Evolutionary conservation across 1,140 invertebrate genomes (phyloP).

Genomic region (Eumaeus atala): DNA sequence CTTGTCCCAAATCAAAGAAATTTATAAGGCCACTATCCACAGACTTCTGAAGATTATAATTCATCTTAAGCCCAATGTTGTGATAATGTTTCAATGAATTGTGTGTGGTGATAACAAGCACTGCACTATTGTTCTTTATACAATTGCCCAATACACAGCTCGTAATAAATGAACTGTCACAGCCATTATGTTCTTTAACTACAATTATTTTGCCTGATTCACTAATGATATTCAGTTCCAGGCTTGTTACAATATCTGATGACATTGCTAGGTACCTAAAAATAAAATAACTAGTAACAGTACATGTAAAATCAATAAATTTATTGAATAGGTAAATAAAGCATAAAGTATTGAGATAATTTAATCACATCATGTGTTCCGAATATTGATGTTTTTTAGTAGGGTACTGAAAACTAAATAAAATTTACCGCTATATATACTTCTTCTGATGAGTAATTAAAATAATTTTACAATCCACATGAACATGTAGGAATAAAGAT

Average conservation of each 20-base stretch:
- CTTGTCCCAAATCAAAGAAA: constrained; percentile 58
- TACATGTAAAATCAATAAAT: no score
- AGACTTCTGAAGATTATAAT: constrained; percentile 79
- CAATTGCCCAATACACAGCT: constrained; percentile 77
- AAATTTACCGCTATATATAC: no score
- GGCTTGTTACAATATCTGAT: constrained; percentile 71
- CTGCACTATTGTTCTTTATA: constrained; percentile 73
- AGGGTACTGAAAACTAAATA: no score
- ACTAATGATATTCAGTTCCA: constrained; percentile 76
- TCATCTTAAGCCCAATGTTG: constrained; percentile 81
- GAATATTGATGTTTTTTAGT: no score
- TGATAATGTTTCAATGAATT: constrained; percentile 82
- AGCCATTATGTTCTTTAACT: constrained; percentile 79
- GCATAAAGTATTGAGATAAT: no score
- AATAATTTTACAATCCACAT: no score
- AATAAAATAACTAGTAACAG: constrained; percentile 21
- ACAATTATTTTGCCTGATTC: constrained; percentile 75
- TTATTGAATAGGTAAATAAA: no score
- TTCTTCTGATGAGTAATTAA: no score
- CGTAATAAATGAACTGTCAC: constrained; percentile 81
- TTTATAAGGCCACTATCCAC: constrained; percentile 72
- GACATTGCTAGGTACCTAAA: constrained; percentile 64
- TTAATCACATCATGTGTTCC: no score
- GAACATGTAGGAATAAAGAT: no score
- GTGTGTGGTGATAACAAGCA: constrained; percentile 80